phyloP scores from a whole-genome alignment of 1,140 invertebrate genomes.

The Argopecten irradians region DNA sequence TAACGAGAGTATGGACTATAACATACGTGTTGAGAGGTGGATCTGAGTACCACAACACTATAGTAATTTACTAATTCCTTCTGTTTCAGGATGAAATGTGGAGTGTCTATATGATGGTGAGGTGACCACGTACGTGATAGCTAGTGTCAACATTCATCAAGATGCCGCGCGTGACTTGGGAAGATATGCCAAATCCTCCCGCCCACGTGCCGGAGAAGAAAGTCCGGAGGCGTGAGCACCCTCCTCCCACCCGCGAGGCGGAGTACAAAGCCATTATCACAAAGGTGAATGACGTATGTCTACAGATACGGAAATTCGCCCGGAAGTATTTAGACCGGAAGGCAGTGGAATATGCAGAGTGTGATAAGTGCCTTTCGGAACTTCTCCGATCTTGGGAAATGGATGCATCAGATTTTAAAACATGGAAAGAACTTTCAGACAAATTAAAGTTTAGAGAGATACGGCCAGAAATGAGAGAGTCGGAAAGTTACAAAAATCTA shows the following conservation, averaged over 20 bases:
- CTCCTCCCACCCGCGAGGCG: constrained; percentile 59
- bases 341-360: constrained; percentile 53
- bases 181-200: neutral
- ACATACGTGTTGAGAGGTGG: no score
- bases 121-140: neutral
- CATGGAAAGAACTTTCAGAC: constrained; percentile 65
- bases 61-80: no score
- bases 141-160: no score
- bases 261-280: constrained; percentile 58
- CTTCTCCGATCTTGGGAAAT: constrained; percentile 51
- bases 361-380: constrained; percentile 51
- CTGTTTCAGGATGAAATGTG: neutral
- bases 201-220: neutral
- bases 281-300: constrained; percentile 55
- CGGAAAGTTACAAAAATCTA: constrained; percentile 48
- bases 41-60: no score
- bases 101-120: neutral
- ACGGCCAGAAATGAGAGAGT: constrained; percentile 38
- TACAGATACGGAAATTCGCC: constrained; percentile 57
- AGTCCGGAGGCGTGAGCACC: constrained; percentile 28
- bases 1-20: no score
- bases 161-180: constrained; percentile 4
- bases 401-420: constrained; percentile 45
- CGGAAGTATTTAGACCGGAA: constrained; percentile 55
- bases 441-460: constrained; percentile 45